Conservation (phyloP, 2,888 invertebrate genomes). For the Polyommatus iphigenia region DNA sequence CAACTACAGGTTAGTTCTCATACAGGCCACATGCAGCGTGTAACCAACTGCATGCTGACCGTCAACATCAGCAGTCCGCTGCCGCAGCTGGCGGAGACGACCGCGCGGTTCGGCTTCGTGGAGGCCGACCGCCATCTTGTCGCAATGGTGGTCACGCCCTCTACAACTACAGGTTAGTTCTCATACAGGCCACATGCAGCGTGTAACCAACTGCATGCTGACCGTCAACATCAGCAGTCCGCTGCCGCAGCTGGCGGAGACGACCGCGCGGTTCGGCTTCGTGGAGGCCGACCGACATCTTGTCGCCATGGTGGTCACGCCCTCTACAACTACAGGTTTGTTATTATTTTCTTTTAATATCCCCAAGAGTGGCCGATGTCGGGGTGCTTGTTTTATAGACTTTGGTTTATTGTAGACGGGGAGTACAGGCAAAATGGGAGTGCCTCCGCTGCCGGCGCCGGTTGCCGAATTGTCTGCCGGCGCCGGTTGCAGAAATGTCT, state of each 20-base stretch:
- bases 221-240: conserved; percentile 88
- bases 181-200: conserved; percentile 82
- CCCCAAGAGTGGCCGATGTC: too few relatives aligned
- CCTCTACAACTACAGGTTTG: conserved; percentile 82
- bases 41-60: conserved; percentile 87
- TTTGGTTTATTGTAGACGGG: too few relatives aligned
- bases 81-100: conserved; percentile 82
- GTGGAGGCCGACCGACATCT: conserved; percentile 85
- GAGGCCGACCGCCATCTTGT: conserved; percentile 86
- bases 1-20: conserved; percentile 50
- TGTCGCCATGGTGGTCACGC: conserved; percentile 86
- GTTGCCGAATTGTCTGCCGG: too few relatives aligned
- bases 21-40: conserved; percentile 83
- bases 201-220: conserved; percentile 87
- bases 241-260: conserved; percentile 82
- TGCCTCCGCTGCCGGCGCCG: too few relatives aligned
- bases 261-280: conserved; percentile 85
- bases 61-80: conserved; percentile 88
- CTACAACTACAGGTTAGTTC: conserved; percentile 59
- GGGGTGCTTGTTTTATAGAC: too few relatives aligned
- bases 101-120: conserved; percentile 86
- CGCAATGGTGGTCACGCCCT: conserved; percentile 85
- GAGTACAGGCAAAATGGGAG: too few relatives aligned
- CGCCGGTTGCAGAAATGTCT: too few relatives aligned
- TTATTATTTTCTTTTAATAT: neutral